Evolutionary conservation across 23 tunicate species (phyloP).

Genomic region (Botrylloides violaceus): DNA sequence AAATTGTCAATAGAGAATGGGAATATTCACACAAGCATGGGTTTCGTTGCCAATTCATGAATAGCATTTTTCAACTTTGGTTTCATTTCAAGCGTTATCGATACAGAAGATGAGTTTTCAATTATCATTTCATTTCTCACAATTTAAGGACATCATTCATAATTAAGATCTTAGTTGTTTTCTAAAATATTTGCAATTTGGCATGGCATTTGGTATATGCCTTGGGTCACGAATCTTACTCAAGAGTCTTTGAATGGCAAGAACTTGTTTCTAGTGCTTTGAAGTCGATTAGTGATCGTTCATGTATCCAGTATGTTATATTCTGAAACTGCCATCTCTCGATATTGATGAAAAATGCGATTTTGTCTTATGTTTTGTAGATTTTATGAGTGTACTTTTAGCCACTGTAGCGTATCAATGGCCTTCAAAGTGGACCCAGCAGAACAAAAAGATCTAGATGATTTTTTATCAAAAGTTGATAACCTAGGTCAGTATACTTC

Average conservation of each 20-base stretch:
- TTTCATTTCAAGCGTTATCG: constrained; percentile 94
- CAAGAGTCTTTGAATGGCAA: too few relatives aligned
- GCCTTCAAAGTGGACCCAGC: background rate
- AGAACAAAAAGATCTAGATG: constrained; percentile 45
- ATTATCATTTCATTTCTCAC: background rate
- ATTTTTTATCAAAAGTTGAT: constrained; percentile 66
- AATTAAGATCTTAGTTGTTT: too few relatives aligned
- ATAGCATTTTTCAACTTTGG: constrained; percentile 98
- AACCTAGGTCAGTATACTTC: constrained; percentile 16
- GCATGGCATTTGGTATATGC: too few relatives aligned
- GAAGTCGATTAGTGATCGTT: too few relatives aligned
- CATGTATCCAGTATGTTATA: too few relatives aligned
- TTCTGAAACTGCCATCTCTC: too few relatives aligned
- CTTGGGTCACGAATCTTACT: too few relatives aligned
- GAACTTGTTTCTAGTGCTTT: too few relatives aligned
- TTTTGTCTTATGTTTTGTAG: too few relatives aligned
- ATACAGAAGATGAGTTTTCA: constrained; percentile 61
- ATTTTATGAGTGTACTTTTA: background rate
- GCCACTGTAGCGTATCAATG: constrained; percentile 5
- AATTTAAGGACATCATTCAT: too few relatives aligned
- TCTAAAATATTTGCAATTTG: too few relatives aligned
- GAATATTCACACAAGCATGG: constrained; percentile 97
- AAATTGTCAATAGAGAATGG: constrained; percentile 97
- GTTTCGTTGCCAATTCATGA: constrained; percentile 93
- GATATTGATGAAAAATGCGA: too few relatives aligned